phyloP scores from a whole-genome alignment of 2,888 invertebrate species.

The Drosophila helvetica region DNA sequence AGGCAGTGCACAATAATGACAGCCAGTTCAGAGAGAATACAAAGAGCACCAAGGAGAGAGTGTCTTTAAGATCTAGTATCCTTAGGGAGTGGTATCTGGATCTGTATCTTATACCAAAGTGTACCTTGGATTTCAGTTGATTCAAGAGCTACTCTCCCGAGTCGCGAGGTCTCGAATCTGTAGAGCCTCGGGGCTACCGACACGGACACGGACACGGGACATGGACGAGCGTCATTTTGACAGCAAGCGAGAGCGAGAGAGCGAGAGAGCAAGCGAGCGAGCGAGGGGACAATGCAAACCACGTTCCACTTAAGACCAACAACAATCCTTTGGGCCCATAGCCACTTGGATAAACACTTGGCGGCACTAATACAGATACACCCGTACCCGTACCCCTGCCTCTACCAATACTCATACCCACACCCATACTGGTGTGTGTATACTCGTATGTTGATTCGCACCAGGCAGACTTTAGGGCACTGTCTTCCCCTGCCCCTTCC shows the following conservation, averaged over 20 bases:
- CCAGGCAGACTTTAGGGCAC: constrained; percentile 77
- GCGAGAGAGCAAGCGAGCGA: too few relatives aligned
- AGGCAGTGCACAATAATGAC: neutral
- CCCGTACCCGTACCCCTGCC: neutral
- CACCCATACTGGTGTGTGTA: too few relatives aligned
- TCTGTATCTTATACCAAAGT: neutral
- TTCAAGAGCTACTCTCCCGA: constrained; percentile 29
- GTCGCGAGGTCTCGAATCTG: neutral
- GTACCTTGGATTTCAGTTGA: constrained; percentile 17
- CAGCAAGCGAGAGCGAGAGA: constrained; percentile 51
- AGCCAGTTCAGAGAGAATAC: too few relatives aligned
- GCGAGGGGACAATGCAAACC: too few relatives aligned
- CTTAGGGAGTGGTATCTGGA: too few relatives aligned
- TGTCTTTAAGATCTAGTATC: too few relatives aligned
- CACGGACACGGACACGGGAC: constrained; percentile 55
- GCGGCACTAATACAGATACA: constrained; percentile 33
- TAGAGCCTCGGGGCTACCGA: constrained; percentile 21
- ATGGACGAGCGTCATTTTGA: constrained; percentile 81
- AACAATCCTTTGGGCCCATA: constrained; percentile 63
- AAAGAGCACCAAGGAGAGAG: too few relatives aligned
- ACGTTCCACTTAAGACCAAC: too few relatives aligned
- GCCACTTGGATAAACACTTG: constrained; percentile 80
- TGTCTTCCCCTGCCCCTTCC: constrained; percentile 55
- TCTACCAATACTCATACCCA: neutral
- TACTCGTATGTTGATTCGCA: constrained; percentile 42